Evolutionary conservation across 1,140 invertebrate genomes (phyloP), one percentile per base, ranked within the genome.

Genomic region (Scaptomyza pallida): DNA sequence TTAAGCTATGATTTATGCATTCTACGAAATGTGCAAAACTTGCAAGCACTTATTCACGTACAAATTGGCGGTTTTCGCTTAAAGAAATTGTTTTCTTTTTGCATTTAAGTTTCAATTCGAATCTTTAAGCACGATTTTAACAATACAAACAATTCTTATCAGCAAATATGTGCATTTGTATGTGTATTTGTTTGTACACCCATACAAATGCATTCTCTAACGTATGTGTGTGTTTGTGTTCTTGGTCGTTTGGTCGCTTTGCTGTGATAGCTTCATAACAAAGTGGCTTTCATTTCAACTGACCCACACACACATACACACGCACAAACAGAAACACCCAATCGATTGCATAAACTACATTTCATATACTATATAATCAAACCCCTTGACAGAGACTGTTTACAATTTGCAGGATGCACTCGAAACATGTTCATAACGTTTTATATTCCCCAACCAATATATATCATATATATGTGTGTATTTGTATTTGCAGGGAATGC

Each of bases 401-500:
- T 47, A 47, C 56, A 35, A 37, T 37, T 59, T 23, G 17, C 23
- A 35, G 16, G 16, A 59, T 37, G 26, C 16, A 43, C 47, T 57
- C 23, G 6, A 47, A 16, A 17, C 30, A 51, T 52, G 35, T 40
- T 41, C 37, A 19, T 12, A 52, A 45, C 23, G 3, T 47, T n/a
- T 33, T 23, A 26, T 55, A 30, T 30, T 30, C 16, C 13, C 9
- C n/a, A 12, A 16, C n/a, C n/a, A n/a, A n/a, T 35, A 13, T 45
- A 44, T 41, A 50, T 57, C 44, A n/a, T 35, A 41, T 33, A n/a
- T 41, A 30, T 30, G 9, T 30, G 9, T 59, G 4, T 52, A 16
- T 54, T 52, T 35, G n/a, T 54, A 30, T 37, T 88, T 79, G 8
- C 75, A 91, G 91, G 89, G 88, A 56, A 91, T 91, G 91, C 90